These are phyloP conservation scores for Rhabdomys dilectus DNA, from an alignment of 2,113 vertebrate species.

Conservation along the genomic window DNA sequence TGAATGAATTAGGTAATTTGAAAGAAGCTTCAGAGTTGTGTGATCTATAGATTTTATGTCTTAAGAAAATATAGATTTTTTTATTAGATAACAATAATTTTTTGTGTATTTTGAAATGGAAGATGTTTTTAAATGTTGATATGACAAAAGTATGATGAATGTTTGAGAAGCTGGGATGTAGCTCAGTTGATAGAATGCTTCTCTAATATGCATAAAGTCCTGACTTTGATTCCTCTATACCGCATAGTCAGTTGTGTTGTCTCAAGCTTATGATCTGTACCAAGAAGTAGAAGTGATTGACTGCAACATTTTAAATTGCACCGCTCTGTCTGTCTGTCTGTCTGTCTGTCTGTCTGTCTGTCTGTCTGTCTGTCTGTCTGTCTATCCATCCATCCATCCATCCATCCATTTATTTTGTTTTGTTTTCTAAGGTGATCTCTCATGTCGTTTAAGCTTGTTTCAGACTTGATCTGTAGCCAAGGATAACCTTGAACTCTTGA, in stretches of 20 bases:
- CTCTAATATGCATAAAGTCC: not conserved
- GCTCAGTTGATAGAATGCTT: not conserved
- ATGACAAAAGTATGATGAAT: not conserved
- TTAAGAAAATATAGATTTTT: constrained; percentile 17
- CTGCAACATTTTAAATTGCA: not conserved
- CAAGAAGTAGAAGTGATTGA: not conserved
- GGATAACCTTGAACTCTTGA: not conserved
- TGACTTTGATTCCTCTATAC: not conserved
- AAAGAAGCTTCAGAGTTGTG: constrained; percentile 43
- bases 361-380: no score
- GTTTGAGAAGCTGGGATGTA: not conserved
- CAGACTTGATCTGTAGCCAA: not conserved
- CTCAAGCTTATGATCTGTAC: not conserved
- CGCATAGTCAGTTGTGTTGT: not conserved
- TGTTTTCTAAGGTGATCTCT: not conserved
- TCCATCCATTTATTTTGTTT: no score
- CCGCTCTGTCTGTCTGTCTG: not conserved
- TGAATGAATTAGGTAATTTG: constrained; percentile 5
- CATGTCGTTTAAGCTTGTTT: not conserved
- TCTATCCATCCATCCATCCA: no score
- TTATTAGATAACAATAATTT: not conserved
- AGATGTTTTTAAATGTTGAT: not conserved
- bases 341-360: no score
- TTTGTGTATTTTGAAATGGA: not conserved
- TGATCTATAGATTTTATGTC: constrained; percentile 24